These are phyloP conservation scores for Zaprionus lachaisei DNA, from an alignment of 1,140 invertebrate genomes.

Conservation along the genomic window DNA sequence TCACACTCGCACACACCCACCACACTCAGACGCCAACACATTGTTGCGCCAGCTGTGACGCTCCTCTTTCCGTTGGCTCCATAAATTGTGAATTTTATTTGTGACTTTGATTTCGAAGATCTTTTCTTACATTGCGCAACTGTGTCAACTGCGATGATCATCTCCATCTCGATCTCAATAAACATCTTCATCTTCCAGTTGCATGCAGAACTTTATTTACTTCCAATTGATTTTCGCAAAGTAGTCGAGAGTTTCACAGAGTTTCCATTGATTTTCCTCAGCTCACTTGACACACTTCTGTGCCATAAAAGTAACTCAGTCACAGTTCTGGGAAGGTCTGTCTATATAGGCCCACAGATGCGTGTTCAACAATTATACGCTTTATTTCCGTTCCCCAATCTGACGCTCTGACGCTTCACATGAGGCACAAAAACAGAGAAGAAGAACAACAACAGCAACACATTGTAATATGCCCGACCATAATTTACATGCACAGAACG, in stretches of 20 bases:
- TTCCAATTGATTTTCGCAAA: conserved; percentile 17
- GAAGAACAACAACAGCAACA: conserved; percentile 1
- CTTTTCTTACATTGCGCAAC: conserved; percentile 28
- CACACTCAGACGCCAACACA: conserved; percentile 33
- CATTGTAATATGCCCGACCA: conserved; percentile 20
- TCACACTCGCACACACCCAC: conserved; percentile 17
- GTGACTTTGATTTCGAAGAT: conserved; percentile 32
- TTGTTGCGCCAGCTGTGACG: conserved; percentile 21
- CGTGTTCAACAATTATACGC: conserved; percentile 50
- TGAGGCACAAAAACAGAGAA: conserved; percentile 32
- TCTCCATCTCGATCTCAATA: not conserved
- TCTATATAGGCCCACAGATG: conserved; percentile 27
- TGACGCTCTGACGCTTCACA: conserved; percentile 27
- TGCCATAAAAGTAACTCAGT: conserved; percentile 33
- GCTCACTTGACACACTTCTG: conserved; percentile 35
- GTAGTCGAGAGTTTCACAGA: not conserved
- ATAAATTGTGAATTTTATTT: conserved; percentile 40
- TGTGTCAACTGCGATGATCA: conserved; percentile 37
- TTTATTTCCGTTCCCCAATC: conserved; percentile 46
- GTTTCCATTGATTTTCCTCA: conserved; percentile 13
- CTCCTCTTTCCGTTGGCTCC: conserved; percentile 37
- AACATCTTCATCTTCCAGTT: not conserved
- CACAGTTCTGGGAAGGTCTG: conserved; percentile 25
- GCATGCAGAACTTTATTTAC: not conserved
- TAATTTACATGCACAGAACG: conserved; percentile 55